Evolutionary conservation across 1,140 invertebrate genomes (phyloP), one percentile per base, ranked within the genome.

Genomic region (Zaprionus inermis): DNA sequence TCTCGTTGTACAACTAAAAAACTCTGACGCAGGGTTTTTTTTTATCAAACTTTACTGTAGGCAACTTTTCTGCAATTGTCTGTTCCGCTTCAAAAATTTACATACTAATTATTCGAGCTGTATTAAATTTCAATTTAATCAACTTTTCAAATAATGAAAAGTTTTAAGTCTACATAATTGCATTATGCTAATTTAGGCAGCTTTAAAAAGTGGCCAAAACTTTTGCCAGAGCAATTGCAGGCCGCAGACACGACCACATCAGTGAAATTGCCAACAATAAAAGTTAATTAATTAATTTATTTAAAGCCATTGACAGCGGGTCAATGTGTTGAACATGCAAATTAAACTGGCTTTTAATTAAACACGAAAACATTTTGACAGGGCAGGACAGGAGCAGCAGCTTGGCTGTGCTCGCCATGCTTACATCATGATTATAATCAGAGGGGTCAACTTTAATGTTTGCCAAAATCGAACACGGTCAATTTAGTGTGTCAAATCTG

Each of bases 321-420:
- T 32, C 41, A 28, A 36, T 14, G 32, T 0, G 57, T 2, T 38
- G 20, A 68, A 71, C 68, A 75, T 81, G 78, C 55, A 78, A 85
- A 84, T 78, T 55, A 83, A 81, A 70, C 65, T 38, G 44, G 52
- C 52, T 76, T 88, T 88, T 82, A 79, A 85, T 85, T 85, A 85
- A 71, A 54, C 76, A 88, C 71, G 61, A 72, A 76, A 76, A 67
- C 64, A 64, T 85, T 85, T 68, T 72, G 70, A 78, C 73, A 70
- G 77, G 36, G 22, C 16, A 32, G 36, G 32, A 28, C 24, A 28
- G 24, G 24, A 28, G 5, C 24, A 5, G 5, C 18, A 32, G n/a
- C 2, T 16, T 20, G 22, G 10, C 5, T 22, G 41, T 22, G 41
- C 18, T 46, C 3, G 38, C 28, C 36, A 54, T 10, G 44, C 22